Conservation (phyloP, 2,113 vertebrate genomes). For the Nothobranchius kuhntae region DNA sequence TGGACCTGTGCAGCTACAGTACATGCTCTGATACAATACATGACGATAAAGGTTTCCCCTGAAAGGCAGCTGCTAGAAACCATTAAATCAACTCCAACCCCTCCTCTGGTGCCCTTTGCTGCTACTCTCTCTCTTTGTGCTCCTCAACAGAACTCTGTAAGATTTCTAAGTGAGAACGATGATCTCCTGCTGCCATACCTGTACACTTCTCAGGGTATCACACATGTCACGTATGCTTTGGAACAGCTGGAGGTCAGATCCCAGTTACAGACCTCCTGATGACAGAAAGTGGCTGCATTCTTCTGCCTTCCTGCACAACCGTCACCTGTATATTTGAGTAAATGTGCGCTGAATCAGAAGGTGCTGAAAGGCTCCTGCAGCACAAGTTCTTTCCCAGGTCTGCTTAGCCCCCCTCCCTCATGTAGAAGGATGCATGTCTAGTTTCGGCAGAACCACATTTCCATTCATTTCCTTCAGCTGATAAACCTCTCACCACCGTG, state of each 20-base stretch:
- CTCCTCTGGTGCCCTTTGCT: constrained; percentile 1
- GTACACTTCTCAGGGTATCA: constrained; percentile 37
- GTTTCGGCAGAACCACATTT: constrained; percentile 60
- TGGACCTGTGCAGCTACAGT: no score
- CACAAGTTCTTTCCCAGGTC: constrained; percentile 35
- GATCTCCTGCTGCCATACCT: constrained; percentile 18
- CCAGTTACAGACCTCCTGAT: constrained; percentile 33
- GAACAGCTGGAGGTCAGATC: constrained; percentile 63
- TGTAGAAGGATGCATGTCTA: constrained; percentile 49
- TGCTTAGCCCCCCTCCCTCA: background rate
- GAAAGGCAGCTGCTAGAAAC: no score
- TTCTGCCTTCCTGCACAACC: constrained; percentile 19
- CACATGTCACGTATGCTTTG: constrained; percentile 23
- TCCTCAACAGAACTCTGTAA: constrained; percentile 3
- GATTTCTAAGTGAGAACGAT: constrained; percentile 14
- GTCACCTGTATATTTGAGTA: constrained; percentile 47
- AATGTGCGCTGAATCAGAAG: constrained; percentile 65
- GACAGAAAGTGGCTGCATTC: constrained; percentile 63
- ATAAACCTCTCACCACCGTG: constrained; percentile 67
- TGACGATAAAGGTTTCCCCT: no score
- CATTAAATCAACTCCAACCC: background rate
- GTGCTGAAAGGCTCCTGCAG: constrained; percentile 72
- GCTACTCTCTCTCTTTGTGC: background rate
- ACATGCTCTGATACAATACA: no score
- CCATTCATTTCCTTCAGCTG: constrained; percentile 58